Base-by-base conservation (phyloP, 2,797 vertebrate species). In the Hippopotamyrus pictus region DNA sequence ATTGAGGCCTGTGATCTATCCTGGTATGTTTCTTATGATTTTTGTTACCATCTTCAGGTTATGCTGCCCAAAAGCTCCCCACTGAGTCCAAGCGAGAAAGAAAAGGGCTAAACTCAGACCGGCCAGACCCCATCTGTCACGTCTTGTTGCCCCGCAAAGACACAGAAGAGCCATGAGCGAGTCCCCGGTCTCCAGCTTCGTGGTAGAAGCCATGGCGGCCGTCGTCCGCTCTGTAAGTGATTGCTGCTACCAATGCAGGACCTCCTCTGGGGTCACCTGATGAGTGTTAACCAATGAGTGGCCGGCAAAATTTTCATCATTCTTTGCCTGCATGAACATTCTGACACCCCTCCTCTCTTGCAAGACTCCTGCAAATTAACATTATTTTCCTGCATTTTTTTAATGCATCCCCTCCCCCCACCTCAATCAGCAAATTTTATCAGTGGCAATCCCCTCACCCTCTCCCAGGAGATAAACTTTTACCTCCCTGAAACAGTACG, bases 81-180 rank as follows among this genome's bases (percentile, higher is more conserved):
- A 89, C 94, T 96, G 94, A 96, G 96, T 96, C 95, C 94, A 93
- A 95, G 95, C 90, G 96, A 96, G 95, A 96, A 96, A 96, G 96
- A 96, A 93, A 96, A 96, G 94, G 96, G 96, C 94, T 96, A 96
- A 96, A 95, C 94, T 92, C 92, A 1, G 92, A 92, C 90, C 57
- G 12, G 90, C 51, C 50, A 69, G 12, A 48, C 29, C 19, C 59
- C 14, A 91, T 91, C 91, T 44, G 33, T 6, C 89, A 90, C 92
- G 91, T 89, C 91, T 90, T 59, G 89, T 92, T 92, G 90, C 90
- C 84, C 29, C 44, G 51, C 88, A 88, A 25, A 76, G 53, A 59
- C 62, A 48, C 62, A 90, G 91, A 86, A 65, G 92, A 94, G 93
- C 93, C 93, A 96, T 96, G 96, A 96, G 94, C 92, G 93, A 93